Evolutionary conservation across 2,888 invertebrate genomes (phyloP), one percentile per base, ranked within the genome.

Genomic region (Cheilosia grossa): DNA sequence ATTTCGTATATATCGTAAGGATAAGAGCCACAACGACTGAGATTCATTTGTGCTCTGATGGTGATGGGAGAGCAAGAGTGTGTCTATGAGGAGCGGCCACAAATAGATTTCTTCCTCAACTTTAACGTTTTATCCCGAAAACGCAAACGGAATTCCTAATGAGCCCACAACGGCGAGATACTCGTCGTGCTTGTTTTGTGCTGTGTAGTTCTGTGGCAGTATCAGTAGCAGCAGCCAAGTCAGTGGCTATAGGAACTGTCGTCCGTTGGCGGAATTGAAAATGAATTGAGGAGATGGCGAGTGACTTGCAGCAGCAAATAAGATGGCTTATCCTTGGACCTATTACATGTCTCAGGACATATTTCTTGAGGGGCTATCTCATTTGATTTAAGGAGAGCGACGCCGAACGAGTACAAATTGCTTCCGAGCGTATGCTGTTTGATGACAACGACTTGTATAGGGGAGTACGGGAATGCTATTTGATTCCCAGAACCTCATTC

Each of bases 141-240:
- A 81, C 77, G 75, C 85, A 81, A 80, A 80, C 75, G 59, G 85
- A 85, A 85, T 85, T 81, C 72, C 51, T 77, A 81, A 85, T 81
- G 81, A 85, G 85, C 40, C 56, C 61, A 66, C 64, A 69, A 70
- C 17, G 74, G 59, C 17, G 4, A 40, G 42, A 37, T 21, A 15
- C 13, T 21, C 27, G 19, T 19, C 30, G 40, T 53, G 7, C 19
- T n/a, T 21, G 21, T 27, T 44, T 17, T 33, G 9, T 21, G n/a
- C n/a, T 30, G 24, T 33, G 9, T 19, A 24, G 58, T 42, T 40
- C 51, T 27, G 33, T 49, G 58, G 72, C 59, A 54, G 78, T 80
- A 61, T 54, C 47, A 21, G 56, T 59, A 42, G 56, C 53, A 27
- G 59, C 61, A 72, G 47, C 58, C 13, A 58, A 49, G 42, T 64